phyloP scores from a whole-genome alignment of 2,113 vertebrate genomes.

The Gymnobelideus leadbeateri region DNA sequence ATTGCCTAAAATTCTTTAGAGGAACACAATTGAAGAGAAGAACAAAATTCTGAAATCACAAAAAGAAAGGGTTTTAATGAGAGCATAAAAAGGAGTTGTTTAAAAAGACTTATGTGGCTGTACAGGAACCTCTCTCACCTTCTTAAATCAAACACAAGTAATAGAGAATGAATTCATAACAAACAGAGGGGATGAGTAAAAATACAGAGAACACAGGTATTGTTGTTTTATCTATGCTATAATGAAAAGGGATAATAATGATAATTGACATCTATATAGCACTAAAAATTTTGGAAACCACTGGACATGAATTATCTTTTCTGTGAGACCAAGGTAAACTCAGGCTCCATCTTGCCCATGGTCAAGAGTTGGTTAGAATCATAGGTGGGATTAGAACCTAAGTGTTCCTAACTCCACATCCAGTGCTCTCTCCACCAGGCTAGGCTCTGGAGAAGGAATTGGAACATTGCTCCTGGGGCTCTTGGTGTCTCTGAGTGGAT shows the following conservation, averaged over 20 bases:
- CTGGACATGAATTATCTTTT: too few species aligned
- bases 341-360: too few species aligned
- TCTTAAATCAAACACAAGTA: background rate
- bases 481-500: too few species aligned
- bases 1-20: background rate
- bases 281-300: background rate
- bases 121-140: background rate
- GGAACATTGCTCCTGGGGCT: too few species aligned
- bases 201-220: background rate
- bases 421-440: too few species aligned
- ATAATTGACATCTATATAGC: background rate
- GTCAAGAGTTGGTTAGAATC: too few species aligned
- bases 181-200: background rate
- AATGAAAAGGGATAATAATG: background rate
- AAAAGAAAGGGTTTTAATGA: background rate
- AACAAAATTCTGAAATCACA: background rate
- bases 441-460: too few species aligned
- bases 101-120: background rate
- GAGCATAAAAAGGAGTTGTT: background rate
- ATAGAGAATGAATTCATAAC: background rate
- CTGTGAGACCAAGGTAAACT: too few species aligned
- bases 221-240: background rate
- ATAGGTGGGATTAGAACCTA: too few species aligned
- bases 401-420: too few species aligned
- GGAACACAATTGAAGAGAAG: background rate